These are phyloP conservation scores for Dermochelys coriacea DNA, from an alignment of 2,797 vertebrate species.

Conservation along the genomic window DNA sequence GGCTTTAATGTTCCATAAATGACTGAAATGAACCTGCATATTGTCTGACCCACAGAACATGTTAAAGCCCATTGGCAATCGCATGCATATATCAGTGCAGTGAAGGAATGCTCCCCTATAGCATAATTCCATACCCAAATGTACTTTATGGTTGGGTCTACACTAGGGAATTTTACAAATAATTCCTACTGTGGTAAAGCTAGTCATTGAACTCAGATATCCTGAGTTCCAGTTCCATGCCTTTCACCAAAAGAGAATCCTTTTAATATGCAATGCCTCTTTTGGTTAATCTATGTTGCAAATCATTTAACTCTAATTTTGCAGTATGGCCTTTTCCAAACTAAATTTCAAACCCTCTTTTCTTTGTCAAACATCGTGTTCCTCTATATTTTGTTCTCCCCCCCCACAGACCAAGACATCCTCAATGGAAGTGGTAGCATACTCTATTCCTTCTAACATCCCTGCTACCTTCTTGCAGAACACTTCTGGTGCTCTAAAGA, in stretches of 20 bases:
- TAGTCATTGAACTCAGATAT: neutral
- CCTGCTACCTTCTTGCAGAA: slow-evolving; percentile 47
- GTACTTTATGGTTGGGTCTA: too few species aligned
- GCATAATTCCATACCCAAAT: neutral
- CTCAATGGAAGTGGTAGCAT: neutral
- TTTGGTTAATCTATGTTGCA: neutral
- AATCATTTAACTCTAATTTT: slow-evolving; percentile 40
- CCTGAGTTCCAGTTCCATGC: accelerated
- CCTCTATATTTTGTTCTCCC: slow-evolving; percentile 6
- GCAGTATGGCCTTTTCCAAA: slow-evolving; percentile 21
- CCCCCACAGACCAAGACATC: slow-evolving; percentile 20
- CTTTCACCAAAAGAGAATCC: neutral
- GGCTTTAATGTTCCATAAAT: neutral
- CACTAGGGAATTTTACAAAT: neutral
- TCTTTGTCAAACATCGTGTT: slow-evolving; percentile 29
- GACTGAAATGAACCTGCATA: neutral
- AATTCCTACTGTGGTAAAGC: neutral
- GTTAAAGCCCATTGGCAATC: neutral
- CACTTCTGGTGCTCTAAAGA: slow-evolving; percentile 74
- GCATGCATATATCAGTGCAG: neutral
- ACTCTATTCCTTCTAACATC: neutral
- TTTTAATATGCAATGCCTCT: neutral
- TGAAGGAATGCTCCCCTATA: neutral
- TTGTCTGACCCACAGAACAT: neutral
- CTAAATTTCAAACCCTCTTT: slow-evolving; percentile 63